Evolutionary conservation across 1,140 invertebrate species (phyloP).

Genomic region (Conus betulinus): DNA sequence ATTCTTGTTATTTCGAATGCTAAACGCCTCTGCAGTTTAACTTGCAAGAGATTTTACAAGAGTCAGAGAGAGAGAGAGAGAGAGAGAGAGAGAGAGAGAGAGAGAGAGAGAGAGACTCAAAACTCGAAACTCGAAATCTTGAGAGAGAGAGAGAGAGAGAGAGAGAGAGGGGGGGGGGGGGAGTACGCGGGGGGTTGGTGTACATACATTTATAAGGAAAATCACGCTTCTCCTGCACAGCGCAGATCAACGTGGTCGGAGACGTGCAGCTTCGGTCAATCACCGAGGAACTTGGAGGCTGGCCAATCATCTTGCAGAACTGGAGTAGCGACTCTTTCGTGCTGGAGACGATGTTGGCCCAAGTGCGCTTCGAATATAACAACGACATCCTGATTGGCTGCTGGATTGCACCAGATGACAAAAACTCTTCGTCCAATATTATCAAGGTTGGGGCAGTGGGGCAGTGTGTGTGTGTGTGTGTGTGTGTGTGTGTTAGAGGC

Average conservation of each 20-base stretch:
- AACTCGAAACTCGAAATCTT: too few relatives aligned
- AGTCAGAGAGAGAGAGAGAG: too few relatives aligned
- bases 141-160: too few relatives aligned
- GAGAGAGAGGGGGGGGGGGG: too few relatives aligned
- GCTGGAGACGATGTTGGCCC: slow-evolving; percentile 85
- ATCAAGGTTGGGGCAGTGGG: slow-evolving; percentile 79
- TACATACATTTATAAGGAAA: too few relatives aligned
- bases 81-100: too few relatives aligned
- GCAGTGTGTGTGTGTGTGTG: not conserved
- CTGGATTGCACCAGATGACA: slow-evolving; percentile 86
- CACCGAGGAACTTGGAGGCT: slow-evolving; percentile 86
- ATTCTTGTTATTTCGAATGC: too few relatives aligned
- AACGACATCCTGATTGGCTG: slow-evolving; percentile 82
- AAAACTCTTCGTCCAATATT: slow-evolving; percentile 89
- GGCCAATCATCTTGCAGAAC: slow-evolving; percentile 84
- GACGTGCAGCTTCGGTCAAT: slow-evolving; percentile 84
- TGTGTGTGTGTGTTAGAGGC: not conserved
- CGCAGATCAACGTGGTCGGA: slow-evolving; percentile 79
- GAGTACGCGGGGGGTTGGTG: too few relatives aligned
- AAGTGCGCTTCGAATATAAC: slow-evolving; percentile 84
- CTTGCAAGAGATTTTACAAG: too few relatives aligned
- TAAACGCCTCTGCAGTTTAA: too few relatives aligned
- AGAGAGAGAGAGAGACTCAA: too few relatives aligned
- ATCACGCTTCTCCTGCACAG: slow-evolving; percentile 44
- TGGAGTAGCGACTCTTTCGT: slow-evolving; percentile 81